Conservation (phyloP, 2,888 invertebrate species). For the Hymenopus coronatus region DNA sequence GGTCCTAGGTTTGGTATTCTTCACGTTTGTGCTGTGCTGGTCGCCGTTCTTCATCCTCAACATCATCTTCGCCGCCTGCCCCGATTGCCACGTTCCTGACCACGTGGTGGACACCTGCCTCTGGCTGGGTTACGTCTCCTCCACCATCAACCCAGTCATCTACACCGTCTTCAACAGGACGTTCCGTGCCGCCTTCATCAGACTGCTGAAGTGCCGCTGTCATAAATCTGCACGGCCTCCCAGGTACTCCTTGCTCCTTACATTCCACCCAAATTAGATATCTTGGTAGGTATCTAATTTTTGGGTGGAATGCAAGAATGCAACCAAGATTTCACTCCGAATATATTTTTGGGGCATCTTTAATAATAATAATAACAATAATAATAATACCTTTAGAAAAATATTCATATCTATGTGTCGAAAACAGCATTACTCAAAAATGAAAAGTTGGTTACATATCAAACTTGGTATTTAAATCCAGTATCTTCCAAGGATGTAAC, state of each 20-base stretch:
- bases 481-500: no score
- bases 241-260: constrained; percentile 33
- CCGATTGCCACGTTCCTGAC: constrained; percentile 70
- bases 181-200: constrained; percentile 80
- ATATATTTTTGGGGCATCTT: no score
- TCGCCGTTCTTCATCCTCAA: constrained; percentile 88
- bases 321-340: no score
- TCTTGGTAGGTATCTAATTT: no score
- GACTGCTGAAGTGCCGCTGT: constrained; percentile 72
- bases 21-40: constrained; percentile 91
- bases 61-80: constrained; percentile 81
- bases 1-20: constrained; percentile 86
- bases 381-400: no score
- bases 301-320: no score
- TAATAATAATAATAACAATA: no score
- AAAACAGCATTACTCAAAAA: no score
- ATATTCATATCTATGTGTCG: no score
- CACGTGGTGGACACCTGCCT: constrained; percentile 77
- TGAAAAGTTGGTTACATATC: no score
- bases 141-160: constrained; percentile 90
- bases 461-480: no score
- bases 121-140: constrained; percentile 90
- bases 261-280: no score
- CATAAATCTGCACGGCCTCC: constrained; percentile 50
- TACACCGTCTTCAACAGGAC: constrained; percentile 91